Evolutionary conservation across 2,888 invertebrate species (phyloP), one percentile per base, ranked within the genome.

Genomic region (Orthonevra nobilis): DNA sequence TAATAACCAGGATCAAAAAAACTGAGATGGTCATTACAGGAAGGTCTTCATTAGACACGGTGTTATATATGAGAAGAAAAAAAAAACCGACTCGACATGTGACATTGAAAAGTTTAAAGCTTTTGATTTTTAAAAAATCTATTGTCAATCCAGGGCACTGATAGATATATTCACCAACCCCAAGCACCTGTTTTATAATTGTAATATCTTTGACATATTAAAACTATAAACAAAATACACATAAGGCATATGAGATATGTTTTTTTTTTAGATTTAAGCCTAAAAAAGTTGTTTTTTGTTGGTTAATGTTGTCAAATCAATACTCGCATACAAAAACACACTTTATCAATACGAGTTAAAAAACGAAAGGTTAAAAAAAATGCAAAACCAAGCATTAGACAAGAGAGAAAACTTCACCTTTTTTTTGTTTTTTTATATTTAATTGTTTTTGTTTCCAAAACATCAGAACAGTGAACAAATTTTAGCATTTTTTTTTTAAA

Each of bases 371-470:
- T 81, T 82, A 82, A 81, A 70, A 56, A 54, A 82, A 82, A 44
- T 81, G 63, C 77, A 75, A 63, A 48, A 77, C 52, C 81, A 72
- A 46, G 26, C 20, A 60, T 42, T 63, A 77, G 64, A 82, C 52
- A 73, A 81, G 88, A 86, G 87, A 87, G 87, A 85, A 87, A 87
- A 87, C 88, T 87, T 87, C 87, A 87, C 87, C 87, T 88, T 87
- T 87, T 84, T 84, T 46, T 88, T 88, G 88, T 87, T 84, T 84
- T 46, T 42, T 14, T 42, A 26, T 44, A 52, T 70, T 30, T 14
- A 15, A 19, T 42, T 19, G 17, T 64, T 63, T 77, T 17, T 52
- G 40, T 61, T 66, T 63, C n/a, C n/a, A n/a, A n/a, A 50, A 73
- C 28, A 73, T 61, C 58, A 64, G 34, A 70, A 66, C 48, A 85